These are phyloP conservation scores for Ophioderma brevispina DNA, from an alignment of 35 echinoderm and acorn worm genomes.

Conservation along the genomic window DNA sequence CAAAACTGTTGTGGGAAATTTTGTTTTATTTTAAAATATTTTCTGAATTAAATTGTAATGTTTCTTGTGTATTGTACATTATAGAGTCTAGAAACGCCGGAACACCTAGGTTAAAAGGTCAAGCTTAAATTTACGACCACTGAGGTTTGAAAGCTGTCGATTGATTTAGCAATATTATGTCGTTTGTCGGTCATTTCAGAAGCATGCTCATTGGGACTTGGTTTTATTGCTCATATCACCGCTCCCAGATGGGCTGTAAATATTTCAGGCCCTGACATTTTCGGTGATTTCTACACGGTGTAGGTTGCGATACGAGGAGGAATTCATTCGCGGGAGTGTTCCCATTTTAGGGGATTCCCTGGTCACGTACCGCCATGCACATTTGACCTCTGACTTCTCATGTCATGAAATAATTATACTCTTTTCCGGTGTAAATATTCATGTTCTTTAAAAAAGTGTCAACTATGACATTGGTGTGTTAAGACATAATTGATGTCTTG, in stretches of 20 bases:
- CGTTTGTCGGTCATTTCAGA: not conserved
- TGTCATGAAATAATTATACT: not conserved
- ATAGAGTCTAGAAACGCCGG: not conserved
- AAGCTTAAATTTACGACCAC: not conserved
- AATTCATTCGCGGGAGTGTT: not conserved
- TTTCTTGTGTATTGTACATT: too few relatives aligned
- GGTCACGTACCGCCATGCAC: not conserved
- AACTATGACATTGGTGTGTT: too few relatives aligned
- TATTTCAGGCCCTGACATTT: not conserved
- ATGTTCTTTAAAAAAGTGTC: too few relatives aligned
- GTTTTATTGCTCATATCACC: constrained; percentile 1
- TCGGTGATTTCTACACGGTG: not conserved
- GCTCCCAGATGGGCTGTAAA: not conserved
- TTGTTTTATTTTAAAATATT: too few relatives aligned
- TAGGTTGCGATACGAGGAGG: not conserved
- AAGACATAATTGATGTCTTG: too few relatives aligned
- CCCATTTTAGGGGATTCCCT: not conserved
- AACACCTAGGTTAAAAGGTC: not conserved
- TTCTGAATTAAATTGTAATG: too few relatives aligned
- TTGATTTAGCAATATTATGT: constrained; percentile 10
- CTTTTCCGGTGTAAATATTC: too few relatives aligned
- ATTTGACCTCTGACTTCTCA: not conserved
- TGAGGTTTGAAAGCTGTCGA: not conserved
- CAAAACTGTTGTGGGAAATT: too few relatives aligned
- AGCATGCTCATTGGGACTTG: not conserved